Conservation (phyloP, 2,113 vertebrate genomes). For the Seriola dumerili region DNA sequence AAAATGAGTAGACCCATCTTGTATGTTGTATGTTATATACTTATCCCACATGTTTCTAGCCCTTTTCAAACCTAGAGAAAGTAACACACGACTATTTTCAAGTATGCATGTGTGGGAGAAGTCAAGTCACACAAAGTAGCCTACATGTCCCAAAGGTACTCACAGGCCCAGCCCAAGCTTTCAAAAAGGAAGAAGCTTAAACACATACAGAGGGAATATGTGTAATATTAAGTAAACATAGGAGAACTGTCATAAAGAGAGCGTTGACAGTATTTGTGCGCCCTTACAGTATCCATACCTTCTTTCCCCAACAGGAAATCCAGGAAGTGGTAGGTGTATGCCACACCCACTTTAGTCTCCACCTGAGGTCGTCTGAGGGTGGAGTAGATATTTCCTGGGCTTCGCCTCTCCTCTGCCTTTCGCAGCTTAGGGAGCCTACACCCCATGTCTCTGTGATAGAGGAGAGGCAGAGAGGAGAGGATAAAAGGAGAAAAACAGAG, state of each 20-base stretch:
- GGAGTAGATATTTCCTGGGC: slow-evolving; percentile 97
- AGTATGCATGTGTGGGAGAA: slow-evolving; percentile 47
- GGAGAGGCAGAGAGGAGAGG: slow-evolving; percentile 1
- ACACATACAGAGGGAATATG: background rate
- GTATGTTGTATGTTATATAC: too few relatives aligned
- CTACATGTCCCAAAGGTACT: slow-evolving; percentile 12
- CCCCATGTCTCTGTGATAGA: slow-evolving; percentile 87
- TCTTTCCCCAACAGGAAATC: slow-evolving; percentile 93
- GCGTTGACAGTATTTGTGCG: background rate
- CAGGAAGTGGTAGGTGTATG: slow-evolving; percentile 95
- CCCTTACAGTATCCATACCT: slow-evolving; percentile 81
- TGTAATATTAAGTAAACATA: background rate
- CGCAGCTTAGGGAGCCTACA: slow-evolving; percentile 93
- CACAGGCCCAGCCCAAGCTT: background rate
- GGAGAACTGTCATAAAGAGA: background rate
- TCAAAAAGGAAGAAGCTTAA: slow-evolving; percentile 2
- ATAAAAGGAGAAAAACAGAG: slow-evolving; percentile 5
- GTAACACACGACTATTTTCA: slow-evolving; percentile 43
- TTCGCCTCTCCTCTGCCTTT: slow-evolving; percentile 89
- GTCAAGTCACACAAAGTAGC: slow-evolving; percentile 20
- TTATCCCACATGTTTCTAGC: too few relatives aligned
- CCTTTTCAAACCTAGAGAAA: background rate
- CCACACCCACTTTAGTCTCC: slow-evolving; percentile 93
- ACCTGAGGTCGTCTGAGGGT: slow-evolving; percentile 95
- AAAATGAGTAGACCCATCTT: too few relatives aligned